Conservation (phyloP, 1,140 invertebrate genomes). For the Zaprionus camerounensis region DNA sequence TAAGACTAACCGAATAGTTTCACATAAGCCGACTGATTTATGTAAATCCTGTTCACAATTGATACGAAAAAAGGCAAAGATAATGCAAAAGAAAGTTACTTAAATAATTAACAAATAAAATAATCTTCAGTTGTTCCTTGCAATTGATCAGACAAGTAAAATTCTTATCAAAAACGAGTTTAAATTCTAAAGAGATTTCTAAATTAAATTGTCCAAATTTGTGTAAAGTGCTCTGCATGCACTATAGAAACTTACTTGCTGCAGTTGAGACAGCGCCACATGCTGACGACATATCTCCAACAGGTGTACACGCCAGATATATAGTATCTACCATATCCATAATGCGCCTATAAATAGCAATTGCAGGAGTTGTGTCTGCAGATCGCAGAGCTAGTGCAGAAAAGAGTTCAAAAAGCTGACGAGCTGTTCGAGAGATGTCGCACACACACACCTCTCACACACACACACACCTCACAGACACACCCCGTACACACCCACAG, state of each 20-base stretch:
- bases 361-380: conserved; percentile 14
- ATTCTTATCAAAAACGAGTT: not conserved
- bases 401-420: conserved; percentile 34
- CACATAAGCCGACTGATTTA: conserved; percentile 45
- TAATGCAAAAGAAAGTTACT: not conserved
- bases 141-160: not conserved
- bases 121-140: no score
- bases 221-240: no score
- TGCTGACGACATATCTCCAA: conserved; percentile 63
- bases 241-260: not conserved
- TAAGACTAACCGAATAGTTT: conserved; percentile 13
- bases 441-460: not conserved
- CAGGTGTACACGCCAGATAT: conserved; percentile 65
- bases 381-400: conserved; percentile 31
- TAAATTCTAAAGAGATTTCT: not conserved
- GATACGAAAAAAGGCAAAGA: not conserved
- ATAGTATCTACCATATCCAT: not conserved
- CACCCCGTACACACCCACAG: not conserved
- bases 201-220: not conserved
- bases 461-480: not conserved
- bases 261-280: conserved; percentile 30
- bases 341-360: conserved; percentile 58
- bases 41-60: conserved; percentile 62
- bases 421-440: conserved; percentile 5
- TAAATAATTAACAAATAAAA: not conserved